Evolutionary conservation across 2,797 vertebrate genomes (phyloP).

Genomic region (Aeoliscus strigatus): DNA sequence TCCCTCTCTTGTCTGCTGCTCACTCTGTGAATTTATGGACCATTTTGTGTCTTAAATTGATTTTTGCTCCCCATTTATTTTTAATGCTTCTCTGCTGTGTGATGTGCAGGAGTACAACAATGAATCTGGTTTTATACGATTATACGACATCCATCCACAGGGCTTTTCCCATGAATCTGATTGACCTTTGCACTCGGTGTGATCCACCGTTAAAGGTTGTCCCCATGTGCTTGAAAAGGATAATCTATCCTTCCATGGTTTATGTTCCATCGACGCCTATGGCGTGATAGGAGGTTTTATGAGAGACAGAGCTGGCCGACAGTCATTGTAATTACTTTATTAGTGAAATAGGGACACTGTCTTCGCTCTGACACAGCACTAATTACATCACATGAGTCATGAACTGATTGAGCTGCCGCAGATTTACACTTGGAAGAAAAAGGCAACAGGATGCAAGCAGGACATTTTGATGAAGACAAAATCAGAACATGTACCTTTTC

Average conservation of each 20-base stretch:
- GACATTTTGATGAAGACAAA: constrained; percentile 10
- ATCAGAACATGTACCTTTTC: constrained; percentile 17
- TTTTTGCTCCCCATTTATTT: constrained; percentile 41
- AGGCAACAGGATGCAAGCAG: constrained; percentile 1
- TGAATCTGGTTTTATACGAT: constrained; percentile 16
- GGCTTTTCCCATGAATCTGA: constrained; percentile 70
- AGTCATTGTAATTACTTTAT: constrained; percentile 44
- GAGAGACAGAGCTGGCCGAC: constrained; percentile 26
- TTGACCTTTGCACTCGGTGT: constrained; percentile 65
- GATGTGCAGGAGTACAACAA: constrained; percentile 28
- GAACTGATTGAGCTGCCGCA: constrained; percentile 41
- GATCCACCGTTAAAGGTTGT: constrained; percentile 57
- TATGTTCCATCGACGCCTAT: constrained; percentile 44
- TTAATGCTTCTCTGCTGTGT: constrained; percentile 13
- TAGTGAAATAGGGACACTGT: constrained; percentile 32
- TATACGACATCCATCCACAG: constrained; percentile 54
- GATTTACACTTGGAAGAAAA: constrained; percentile 40
- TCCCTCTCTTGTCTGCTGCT: constrained; percentile 32
- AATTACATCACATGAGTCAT: constrained; percentile 56
- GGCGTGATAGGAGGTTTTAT: constrained; percentile 19
- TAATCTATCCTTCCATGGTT: constrained; percentile 40
- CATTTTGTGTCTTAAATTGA: constrained; percentile 55
- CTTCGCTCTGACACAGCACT: constrained; percentile 37
- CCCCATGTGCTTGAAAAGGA: constrained; percentile 40
- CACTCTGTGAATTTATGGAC: constrained; percentile 53